These are phyloP conservation scores for Poecilia latipinna DNA, from an alignment of 2,113 vertebrate species.

Conservation along the genomic window DNA sequence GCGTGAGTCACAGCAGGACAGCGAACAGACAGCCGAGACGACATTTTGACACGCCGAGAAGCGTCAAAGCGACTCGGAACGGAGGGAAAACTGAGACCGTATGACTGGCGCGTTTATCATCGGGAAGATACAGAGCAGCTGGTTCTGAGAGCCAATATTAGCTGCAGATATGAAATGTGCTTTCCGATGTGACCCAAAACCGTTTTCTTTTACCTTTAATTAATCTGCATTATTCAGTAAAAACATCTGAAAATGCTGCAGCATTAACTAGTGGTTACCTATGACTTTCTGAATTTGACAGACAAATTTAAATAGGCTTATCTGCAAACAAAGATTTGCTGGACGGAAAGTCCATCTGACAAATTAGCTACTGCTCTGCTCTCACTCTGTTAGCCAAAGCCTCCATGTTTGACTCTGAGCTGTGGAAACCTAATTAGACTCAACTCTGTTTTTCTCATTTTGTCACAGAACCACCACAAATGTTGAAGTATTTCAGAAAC, in stretches of 20 bases:
- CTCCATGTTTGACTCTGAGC: slow-evolving; percentile 31
- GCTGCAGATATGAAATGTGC: slow-evolving; percentile 23
- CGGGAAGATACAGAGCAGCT: slow-evolving; percentile 8
- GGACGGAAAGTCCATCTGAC: slow-evolving; percentile 17
- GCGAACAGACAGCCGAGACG: slow-evolving; percentile 52
- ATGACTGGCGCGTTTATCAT: slow-evolving; percentile 17
- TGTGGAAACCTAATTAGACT: slow-evolving; percentile 51
- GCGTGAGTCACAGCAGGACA: slow-evolving; percentile 31
- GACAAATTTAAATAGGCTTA: slow-evolving; percentile 30
- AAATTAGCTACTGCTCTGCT: slow-evolving; percentile 30
- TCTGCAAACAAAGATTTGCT: slow-evolving; percentile 17
- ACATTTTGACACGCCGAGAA: slow-evolving; percentile 49
- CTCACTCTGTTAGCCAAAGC: slow-evolving; percentile 49
- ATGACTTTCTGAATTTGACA: slow-evolving; percentile 8
- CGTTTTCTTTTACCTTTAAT: not conserved
- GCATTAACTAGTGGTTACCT: slow-evolving; percentile 11
- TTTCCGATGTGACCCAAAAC: not conserved
- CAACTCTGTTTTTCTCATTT: slow-evolving; percentile 17
- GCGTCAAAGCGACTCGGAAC: slow-evolving; percentile 29
- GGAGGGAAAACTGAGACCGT: slow-evolving; percentile 22
- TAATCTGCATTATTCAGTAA: not conserved
- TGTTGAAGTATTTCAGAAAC: too few species aligned
- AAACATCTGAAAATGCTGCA: slow-evolving; percentile 11
- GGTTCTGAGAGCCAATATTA: slow-evolving; percentile 43
- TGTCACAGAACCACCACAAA: too few species aligned